Evolutionary conservation across 1,140 invertebrate species (phyloP), one percentile per base, ranked within the genome.

Genomic region (Paraescarpia echinospica): DNA sequence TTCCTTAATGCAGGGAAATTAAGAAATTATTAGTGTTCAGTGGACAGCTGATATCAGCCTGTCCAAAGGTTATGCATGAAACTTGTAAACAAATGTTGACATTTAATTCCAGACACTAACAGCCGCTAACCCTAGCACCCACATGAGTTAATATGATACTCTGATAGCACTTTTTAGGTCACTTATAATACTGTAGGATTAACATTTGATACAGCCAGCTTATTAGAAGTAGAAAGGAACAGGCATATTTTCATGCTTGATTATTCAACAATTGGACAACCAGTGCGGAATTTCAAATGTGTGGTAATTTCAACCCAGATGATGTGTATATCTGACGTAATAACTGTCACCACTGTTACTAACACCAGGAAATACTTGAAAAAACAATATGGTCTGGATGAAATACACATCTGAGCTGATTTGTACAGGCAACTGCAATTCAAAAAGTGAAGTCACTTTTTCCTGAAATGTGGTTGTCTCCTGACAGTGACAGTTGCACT

Each of bases 371-470:
- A 77, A 77, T 77, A 77, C 59, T 77, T 77, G 22, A 31, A 77
- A 77, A 77, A 31, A 77, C 59, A 77, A 31, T 77, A 27, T 77
- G 59, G 48, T 51, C 48, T 51, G 48, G 8, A 51, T 51, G 89
- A 33, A 90, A 90, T 90, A 33, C 89, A 93, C 91, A 91, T 93
- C 48, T n/a, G 94, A 94, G 97, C 97, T 97, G 48, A 51, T 51
- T n/a, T 41, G 41, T 41, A 41, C 41, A 41, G 4, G 41, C 12
- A 6, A 12, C 41, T 41, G 41, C 41, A 4, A 41, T 41, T 12
- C 41, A 4, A 41, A 41, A 41, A 41, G 41, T 41, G 41, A 41
- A 6, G 41, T 41, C 12, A 41, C 4, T 41, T 41, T 41, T 41
- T 41, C 41, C 4, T 41, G 41, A 41, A 41, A 41, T 41, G 41